Percentiles rank a stretch among this genome's conserved stretches.
Conservation (phyloP, 1,140 invertebrate species). For the Rhizoglyphus robini region DNA sequence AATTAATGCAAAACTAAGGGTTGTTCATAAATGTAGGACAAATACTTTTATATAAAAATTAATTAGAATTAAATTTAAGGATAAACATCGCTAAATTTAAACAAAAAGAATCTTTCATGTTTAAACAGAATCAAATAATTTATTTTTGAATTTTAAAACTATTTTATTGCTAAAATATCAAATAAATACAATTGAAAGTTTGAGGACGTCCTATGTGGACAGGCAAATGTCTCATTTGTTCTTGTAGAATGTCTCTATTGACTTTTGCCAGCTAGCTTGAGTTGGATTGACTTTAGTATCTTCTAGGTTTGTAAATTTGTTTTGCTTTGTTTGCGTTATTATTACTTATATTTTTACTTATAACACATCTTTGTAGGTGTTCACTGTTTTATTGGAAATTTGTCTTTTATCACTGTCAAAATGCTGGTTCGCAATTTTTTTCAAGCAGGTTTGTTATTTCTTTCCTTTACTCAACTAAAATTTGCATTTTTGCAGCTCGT, state of each 20-base stretch:
- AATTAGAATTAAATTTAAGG: neutral
- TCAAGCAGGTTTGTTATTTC: neutral
- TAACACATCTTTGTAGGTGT: too few species aligned
- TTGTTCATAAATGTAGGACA: neutral
- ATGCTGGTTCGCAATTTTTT: conserved; percentile 9
- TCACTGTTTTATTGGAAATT: too few species aligned
- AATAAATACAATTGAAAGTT: neutral
- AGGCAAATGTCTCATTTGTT: neutral
- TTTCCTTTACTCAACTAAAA: neutral
- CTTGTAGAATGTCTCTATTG: neutral
- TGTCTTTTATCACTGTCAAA: neutral
- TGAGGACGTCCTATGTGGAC: neutral
- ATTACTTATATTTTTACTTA: too few species aligned
- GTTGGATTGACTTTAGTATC: neutral
- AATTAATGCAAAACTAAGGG: neutral
- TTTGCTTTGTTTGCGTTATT: too few species aligned
- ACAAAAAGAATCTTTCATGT: too few species aligned
- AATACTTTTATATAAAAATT: neutral
- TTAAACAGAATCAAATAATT: too few species aligned
- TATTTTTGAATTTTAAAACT: too few species aligned
- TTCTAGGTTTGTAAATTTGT: too few species aligned
- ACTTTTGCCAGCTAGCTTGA: neutral
- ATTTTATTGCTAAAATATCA: too few species aligned
- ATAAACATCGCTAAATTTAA: too few species aligned
- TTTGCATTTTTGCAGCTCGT: neutral